Percentiles rank a stretch among this genome's conserved stretches.
These are phyloP conservation scores for Protodeltote pygarga DNA, from an alignment of 2,888 invertebrate species.

Conservation along the genomic window DNA sequence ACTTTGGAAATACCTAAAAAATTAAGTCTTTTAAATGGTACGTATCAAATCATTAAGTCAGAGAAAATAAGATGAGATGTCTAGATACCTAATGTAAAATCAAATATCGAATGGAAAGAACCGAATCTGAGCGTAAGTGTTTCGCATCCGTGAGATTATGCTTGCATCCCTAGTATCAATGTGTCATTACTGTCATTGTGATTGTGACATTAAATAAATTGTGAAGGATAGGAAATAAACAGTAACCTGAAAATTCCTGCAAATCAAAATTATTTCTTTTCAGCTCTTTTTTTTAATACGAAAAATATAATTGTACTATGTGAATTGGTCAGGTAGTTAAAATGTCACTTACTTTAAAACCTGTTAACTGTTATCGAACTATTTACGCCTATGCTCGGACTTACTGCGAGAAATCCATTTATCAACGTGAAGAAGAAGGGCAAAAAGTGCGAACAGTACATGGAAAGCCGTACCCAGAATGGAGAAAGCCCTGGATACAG, in stretches of 20 bases:
- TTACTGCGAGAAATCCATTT: conserved; percentile 74
- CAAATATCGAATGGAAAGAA: too few species aligned
- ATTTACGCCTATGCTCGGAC: conserved; percentile 56
- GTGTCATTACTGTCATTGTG: not conserved
- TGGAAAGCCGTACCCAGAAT: conserved; percentile 83
- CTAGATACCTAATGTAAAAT: too few species aligned
- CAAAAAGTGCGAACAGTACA: conserved; percentile 63
- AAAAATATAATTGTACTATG: not conserved
- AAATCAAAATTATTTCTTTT: too few species aligned
- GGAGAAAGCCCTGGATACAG: conserved; percentile 88
- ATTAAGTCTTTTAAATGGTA: too few species aligned
- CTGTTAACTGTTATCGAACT: conserved; percentile 45
- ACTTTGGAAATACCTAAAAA: too few species aligned
- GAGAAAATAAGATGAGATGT: too few species aligned
- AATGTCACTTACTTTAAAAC: conserved; percentile 65
- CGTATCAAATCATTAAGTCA: too few species aligned
- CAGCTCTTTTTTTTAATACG: not conserved
- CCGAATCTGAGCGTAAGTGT: too few species aligned
- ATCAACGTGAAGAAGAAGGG: conserved; percentile 74
- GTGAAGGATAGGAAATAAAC: too few species aligned
- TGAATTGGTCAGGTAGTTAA: conserved; percentile 1
- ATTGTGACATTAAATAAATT: too few species aligned
- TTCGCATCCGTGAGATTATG: too few species aligned
- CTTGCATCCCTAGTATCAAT: too few species aligned
- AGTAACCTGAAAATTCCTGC: conserved; percentile 21